A percentile compares a stretch with the other conserved stretches of the same genome.
These are phyloP conservation scores for Pandion haliaetus DNA, from an alignment of 2,113 vertebrate genomes.

Conservation along the genomic window DNA sequence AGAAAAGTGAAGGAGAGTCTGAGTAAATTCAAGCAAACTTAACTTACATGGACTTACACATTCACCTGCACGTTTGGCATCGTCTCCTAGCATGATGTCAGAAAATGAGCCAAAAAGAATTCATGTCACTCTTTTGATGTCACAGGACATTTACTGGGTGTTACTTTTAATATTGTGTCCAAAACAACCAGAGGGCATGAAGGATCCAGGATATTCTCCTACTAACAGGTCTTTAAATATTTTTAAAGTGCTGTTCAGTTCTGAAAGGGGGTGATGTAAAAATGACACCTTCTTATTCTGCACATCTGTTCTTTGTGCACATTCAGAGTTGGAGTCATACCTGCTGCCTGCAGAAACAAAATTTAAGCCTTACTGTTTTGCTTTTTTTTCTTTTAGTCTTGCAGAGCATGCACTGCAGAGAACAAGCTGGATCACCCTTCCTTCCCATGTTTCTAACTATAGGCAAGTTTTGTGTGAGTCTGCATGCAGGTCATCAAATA, in stretches of 20 bases:
- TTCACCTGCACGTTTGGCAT: not conserved
- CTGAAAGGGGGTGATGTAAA: not conserved
- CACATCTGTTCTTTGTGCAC: not conserved
- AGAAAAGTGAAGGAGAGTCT: not conserved
- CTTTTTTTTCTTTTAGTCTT: not conserved
- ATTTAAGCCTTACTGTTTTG: not conserved
- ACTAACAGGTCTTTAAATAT: not conserved
- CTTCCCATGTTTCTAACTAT: not conserved
- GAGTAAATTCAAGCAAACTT: not conserved
- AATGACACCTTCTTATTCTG: not conserved
- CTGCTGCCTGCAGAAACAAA: not conserved
- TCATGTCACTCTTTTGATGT: not conserved
- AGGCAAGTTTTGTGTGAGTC: not conserved
- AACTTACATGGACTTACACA: not conserved
- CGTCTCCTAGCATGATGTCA: not conserved
- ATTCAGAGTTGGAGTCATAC: not conserved
- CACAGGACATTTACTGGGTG: not conserved
- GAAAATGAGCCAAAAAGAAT: not conserved
- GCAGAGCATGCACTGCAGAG: not conserved
- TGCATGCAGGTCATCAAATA: not conserved
- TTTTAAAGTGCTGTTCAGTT: not conserved
- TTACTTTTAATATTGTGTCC: not conserved
- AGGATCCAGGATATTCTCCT: not conserved
- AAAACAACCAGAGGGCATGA: not conserved
- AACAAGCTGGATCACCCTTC: not conserved